Evolutionary conservation across 2,113 vertebrate species (phyloP).

Genomic region (Dromaius novaehollandiae): DNA sequence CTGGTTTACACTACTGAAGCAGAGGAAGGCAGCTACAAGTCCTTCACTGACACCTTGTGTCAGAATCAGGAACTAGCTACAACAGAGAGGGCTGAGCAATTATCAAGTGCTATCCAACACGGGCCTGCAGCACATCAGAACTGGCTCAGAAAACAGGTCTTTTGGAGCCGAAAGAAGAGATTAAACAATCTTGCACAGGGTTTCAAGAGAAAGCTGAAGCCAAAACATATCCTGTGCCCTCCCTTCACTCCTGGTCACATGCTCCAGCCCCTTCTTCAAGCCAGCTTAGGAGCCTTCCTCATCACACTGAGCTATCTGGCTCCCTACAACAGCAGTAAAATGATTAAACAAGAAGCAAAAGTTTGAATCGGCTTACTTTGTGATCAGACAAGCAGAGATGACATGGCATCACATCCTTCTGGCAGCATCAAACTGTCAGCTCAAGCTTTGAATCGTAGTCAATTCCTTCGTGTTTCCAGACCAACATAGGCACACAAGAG

Average conservation of each 20-base stretch:
- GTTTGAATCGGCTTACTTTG: neutral
- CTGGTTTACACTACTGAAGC: neutral
- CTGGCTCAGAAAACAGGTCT: neutral
- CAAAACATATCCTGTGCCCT: neutral
- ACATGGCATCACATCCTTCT: fast-evolving
- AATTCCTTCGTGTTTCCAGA: neutral
- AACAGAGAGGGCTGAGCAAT: neutral
- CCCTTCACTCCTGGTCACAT: neutral
- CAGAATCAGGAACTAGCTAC: conserved; percentile 18
- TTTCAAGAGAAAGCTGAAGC: neutral
- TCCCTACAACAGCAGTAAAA: neutral
- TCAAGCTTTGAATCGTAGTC: neutral
- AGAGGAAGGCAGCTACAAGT: neutral
- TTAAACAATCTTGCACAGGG: neutral
- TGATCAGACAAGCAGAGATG: neutral
- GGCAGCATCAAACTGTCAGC: neutral
- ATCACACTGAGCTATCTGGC: neutral
- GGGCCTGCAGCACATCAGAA: too few relatives aligned
- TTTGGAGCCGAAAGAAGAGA: neutral
- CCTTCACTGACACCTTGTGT: conserved; percentile 64
- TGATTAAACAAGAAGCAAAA: neutral
- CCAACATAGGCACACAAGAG: fast-evolving
- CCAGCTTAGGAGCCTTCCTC: neutral
- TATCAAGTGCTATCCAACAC: neutral
- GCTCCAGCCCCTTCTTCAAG: neutral